phyloP scores from a whole-genome alignment of 1,140 invertebrate genomes.

The Elysia chlorotica region DNA sequence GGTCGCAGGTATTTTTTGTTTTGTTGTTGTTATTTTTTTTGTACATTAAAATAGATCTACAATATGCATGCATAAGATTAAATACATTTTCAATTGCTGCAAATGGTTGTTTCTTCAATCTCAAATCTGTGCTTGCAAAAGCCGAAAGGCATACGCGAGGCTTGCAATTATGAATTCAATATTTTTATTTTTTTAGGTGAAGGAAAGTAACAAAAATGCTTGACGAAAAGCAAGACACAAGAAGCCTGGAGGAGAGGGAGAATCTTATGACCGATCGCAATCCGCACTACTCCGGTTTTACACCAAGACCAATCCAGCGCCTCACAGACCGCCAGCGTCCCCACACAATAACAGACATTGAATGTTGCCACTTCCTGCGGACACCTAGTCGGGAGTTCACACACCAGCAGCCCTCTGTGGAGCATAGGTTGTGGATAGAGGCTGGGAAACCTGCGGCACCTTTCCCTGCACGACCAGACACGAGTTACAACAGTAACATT shows the following conservation, averaged over 20 bases:
- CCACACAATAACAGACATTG: constrained; percentile 53
- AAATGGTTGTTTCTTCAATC: too few species aligned
- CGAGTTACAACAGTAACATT: constrained; percentile 58
- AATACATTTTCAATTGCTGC: too few species aligned
- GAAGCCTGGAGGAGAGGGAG: constrained; percentile 51
- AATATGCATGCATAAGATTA: too few species aligned
- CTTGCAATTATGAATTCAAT: too few species aligned
- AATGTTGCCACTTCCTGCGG: constrained; percentile 55
- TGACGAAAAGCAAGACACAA: constrained; percentile 21
- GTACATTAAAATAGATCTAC: too few species aligned
- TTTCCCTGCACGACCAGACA: constrained; percentile 45
- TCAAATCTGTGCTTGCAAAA: too few species aligned
- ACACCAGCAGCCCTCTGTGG: constrained; percentile 43
- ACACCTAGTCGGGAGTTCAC: constrained; percentile 38
- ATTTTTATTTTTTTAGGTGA: too few species aligned
- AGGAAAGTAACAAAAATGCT: too few species aligned
- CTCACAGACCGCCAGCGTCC: constrained; percentile 41
- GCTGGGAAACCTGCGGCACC: constrained; percentile 56
- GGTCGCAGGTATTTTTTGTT: too few species aligned
- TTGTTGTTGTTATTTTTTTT: too few species aligned
- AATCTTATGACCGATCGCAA: constrained; percentile 34
- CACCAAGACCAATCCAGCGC: constrained; percentile 49
- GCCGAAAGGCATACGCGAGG: too few species aligned
- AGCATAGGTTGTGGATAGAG: constrained; percentile 58
- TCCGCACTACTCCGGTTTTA: constrained; percentile 52